phyloP scores from a whole-genome alignment of 2,797 vertebrate species.

The Glyptemys insculpta region DNA sequence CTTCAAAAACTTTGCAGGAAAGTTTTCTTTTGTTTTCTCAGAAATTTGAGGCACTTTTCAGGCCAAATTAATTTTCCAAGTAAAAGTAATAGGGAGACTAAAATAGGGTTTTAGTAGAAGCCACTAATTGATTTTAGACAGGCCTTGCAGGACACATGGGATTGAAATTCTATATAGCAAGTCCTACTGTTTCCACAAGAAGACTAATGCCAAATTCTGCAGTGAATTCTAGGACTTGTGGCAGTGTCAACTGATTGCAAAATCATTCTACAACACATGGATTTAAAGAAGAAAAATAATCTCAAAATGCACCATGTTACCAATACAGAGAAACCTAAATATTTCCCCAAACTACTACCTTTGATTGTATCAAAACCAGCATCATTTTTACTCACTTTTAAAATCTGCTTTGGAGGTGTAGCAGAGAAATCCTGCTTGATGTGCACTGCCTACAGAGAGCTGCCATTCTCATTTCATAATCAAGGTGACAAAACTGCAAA shows the following conservation, averaged over 20 bases:
- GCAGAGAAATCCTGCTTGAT: not conserved
- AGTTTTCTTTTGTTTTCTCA: not conserved
- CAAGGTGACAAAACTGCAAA: not conserved
- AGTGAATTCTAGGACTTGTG: slow-evolving; percentile 8
- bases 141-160: not conserved
- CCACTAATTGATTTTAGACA: not conserved
- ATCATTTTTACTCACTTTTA: not conserved
- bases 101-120: not conserved
- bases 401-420: fast-evolving
- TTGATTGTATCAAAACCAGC: not conserved
- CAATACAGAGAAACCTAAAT: not conserved
- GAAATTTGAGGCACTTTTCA: slow-evolving; percentile 12
- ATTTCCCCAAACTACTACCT: not conserved
- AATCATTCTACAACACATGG: not conserved
- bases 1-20: not conserved
- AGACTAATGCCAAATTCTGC: not conserved
- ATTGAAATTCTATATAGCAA: slow-evolving; percentile 30
- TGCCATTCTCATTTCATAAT: not conserved
- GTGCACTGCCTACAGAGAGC: fast-evolving
- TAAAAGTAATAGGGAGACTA: not conserved
- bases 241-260: slow-evolving; percentile 22
- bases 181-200: slow-evolving; percentile 33
- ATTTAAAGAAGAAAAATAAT: not conserved
- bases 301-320: not conserved
- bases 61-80: slow-evolving; percentile 38